Base-by-base conservation (phyloP, 2,797 vertebrate species). In the Loris lydekkerianus region DNA sequence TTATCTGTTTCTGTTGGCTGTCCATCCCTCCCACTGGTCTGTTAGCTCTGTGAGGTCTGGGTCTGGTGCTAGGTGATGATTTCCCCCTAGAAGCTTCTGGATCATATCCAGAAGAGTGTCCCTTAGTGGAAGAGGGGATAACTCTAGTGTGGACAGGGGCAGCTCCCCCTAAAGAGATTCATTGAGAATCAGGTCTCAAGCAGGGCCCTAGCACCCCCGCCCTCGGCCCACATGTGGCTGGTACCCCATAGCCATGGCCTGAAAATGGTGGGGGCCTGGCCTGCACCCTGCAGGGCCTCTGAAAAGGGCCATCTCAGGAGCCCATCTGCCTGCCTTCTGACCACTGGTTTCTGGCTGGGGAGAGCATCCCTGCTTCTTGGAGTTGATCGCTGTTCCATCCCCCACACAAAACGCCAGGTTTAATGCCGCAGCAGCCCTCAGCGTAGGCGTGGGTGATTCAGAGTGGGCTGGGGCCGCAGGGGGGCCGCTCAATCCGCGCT, bases 181-280 rank as follows among this genome's bases (percentile, higher is more conserved):
- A 46, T 56, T 29, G 31, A 63, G 85, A 27, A 58, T 60, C 11
- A 6, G 43, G 73, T 61, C 58, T 34, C 43, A 2, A 13, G 23
- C 60, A 53, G 58, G 25, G 9, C 14, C 15, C 0, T 5, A 60
- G 78, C 49, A 53, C 49, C 60, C 34, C 23, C 23, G 4, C 60
- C 70, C 14, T 0, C 61, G 1, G 23, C 43, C 56, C 0, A 0
- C 77, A 20, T 5, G 0, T 10, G 46, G 34, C 27, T 18, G 31
- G 29, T 34, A 21, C 61, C 60, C 72, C 29, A 5, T 29, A 58
- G 34, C 14, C 31, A 15, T 7, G 15, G 23, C 18, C 10, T 75
- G 60, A 21, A 11, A 27, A 21, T 3, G 8, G 40, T 18, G 31
- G 7, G 63, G 3, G 11, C 14, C 37, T 1, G 7, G 20, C 29